Base-by-base conservation (phyloP, 2,113 vertebrate species). In the Syngnathus floridae region DNA sequence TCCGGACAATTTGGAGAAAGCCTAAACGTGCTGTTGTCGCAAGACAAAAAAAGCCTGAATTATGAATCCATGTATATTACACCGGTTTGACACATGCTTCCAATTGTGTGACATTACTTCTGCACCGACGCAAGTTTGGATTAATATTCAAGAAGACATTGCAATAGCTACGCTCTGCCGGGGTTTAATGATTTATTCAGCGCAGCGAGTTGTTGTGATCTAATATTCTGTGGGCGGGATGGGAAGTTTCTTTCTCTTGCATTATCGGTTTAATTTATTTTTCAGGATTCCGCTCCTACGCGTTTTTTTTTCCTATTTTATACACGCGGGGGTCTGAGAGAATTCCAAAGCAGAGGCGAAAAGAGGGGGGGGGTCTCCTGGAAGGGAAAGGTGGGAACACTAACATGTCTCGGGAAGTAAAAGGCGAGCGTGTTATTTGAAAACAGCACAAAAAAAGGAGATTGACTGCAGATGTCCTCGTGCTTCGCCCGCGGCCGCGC, bases 141-240 rank as follows among this genome's bases (percentile, higher is more conserved):
- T 83, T 78, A 86, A 83, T 75, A 88, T 80, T 81, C 75, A 72
- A 72, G 64, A 72, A 71, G 70, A 80, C 80, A 72, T 66, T 77
- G 76, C 67, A 70, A 71, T 69, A 61, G 77, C 79, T 76, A 26
- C 45, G 70, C 67, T 75, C 73, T 65, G 61, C 69, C 45, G 66
- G 72, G 79, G 71, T 82, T 74, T 72, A 76, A 84, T 87, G 78
- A 84, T 82, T 86, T 77, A 81, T 88, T 82, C 73, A 81, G 46
- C 40, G 55, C 71, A 57, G 64, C 70, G 74, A 70, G 67, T 66
- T 82, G 69, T 82, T 87, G 43, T 87, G 76, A 87, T 88, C 79
- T 84, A 83, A 86, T 80, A 88, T 87, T 84, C 76, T 77, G 79
- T 11, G 67, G 67, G 75, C 21, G 79, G 74, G 69, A 79, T 71